Percentiles rank a stretch among this genome's conserved stretches.
Conservation (phyloP, 2,113 vertebrate species). For the Monopterus albus region DNA sequence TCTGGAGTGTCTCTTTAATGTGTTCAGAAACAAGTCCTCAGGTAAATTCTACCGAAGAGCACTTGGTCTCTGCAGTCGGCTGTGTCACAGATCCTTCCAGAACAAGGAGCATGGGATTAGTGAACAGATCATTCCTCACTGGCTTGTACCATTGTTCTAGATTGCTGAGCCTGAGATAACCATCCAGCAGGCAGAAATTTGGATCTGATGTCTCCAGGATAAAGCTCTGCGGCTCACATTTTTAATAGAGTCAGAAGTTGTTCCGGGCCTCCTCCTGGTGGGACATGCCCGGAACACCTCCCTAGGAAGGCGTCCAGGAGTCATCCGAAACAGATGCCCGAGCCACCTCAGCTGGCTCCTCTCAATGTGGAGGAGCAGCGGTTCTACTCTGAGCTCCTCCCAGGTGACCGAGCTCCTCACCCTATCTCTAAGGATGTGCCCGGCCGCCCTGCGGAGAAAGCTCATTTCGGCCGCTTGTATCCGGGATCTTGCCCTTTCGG, state of each 20-base stretch:
- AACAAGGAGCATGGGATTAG: slow-evolving; percentile 29
- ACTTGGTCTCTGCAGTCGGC: slow-evolving; percentile 40
- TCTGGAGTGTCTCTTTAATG: slow-evolving; percentile 46
- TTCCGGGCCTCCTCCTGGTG: too few relatives aligned
- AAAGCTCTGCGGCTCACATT: background rate
- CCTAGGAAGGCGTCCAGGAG: too few relatives aligned
- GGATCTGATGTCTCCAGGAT: background rate
- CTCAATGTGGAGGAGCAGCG: too few relatives aligned
- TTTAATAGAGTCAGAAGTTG: slow-evolving; percentile 16
- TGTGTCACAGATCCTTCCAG: slow-evolving; percentile 44
- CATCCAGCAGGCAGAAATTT: slow-evolving; percentile 11
- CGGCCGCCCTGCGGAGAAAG: too few relatives aligned
- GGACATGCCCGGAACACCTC: too few relatives aligned
- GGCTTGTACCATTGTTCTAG: slow-evolving; percentile 14
- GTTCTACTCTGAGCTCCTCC: too few relatives aligned
- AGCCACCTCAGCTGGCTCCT: too few relatives aligned
- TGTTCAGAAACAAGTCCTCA: slow-evolving; percentile 50
- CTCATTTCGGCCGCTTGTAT: too few relatives aligned
- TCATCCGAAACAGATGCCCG: too few relatives aligned
- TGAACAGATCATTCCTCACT: slow-evolving; percentile 13
- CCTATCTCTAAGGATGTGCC: too few relatives aligned
- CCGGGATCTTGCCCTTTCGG: too few relatives aligned
- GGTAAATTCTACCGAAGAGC: slow-evolving; percentile 50
- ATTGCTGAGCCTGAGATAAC: slow-evolving; percentile 23
- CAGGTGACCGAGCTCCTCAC: too few relatives aligned